Conservation (phyloP, 2,797 vertebrate species). For the Alcedo atthis region DNA sequence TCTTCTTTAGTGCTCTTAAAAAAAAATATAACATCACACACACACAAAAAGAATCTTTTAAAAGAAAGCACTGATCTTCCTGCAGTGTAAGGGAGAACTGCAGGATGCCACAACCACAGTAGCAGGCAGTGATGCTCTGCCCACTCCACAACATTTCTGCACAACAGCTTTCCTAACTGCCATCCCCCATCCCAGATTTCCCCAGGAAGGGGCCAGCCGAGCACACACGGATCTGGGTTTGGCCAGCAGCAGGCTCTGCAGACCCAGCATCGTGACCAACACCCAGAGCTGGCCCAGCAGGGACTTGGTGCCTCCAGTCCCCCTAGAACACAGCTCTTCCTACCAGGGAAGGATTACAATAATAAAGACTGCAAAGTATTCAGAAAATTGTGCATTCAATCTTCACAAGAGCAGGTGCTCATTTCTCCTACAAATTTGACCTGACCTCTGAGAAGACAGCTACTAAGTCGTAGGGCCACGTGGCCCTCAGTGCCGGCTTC, state of each 20-base stretch:
- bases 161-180: not conserved
- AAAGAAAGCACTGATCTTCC: not conserved
- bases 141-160: rapidly evolving
- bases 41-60: not conserved
- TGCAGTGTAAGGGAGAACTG: not conserved
- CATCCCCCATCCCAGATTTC: not conserved
- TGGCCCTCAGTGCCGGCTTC: rapidly evolving
- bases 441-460: not conserved
- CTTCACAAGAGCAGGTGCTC: not conserved
- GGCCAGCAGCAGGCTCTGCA: rapidly evolving
- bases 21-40: not conserved
- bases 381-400: not conserved
- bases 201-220: rapidly evolving
- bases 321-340: not conserved
- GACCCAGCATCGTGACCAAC: rapidly evolving
- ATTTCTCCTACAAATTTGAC: not conserved
- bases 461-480: rapidly evolving
- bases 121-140: not conserved
- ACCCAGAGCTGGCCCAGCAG: not conserved
- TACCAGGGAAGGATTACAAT: not conserved
- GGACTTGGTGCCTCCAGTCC: rapidly evolving
- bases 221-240: rapidly evolving
- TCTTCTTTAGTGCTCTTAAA: not conserved
- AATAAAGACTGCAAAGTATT: not conserved
- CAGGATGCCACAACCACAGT: not conserved